phyloP scores from a whole-genome alignment of 2,797 vertebrate genomes.

The Enteromius paludinosus region DNA sequence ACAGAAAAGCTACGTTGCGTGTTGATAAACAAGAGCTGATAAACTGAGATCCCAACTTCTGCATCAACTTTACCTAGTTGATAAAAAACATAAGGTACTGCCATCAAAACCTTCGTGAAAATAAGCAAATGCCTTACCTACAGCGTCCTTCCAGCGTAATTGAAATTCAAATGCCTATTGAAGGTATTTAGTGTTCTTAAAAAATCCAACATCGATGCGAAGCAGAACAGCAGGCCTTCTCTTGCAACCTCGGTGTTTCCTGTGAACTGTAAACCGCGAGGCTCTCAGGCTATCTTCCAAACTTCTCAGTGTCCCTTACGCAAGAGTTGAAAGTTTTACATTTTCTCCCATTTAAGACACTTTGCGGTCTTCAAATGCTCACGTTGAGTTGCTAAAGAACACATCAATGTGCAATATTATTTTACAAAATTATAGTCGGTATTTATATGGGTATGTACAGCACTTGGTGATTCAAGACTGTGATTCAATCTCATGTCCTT shows the following conservation, averaged over 20 bases:
- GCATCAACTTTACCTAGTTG: constrained; percentile 54
- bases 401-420: constrained; percentile 77
- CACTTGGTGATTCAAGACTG: constrained; percentile 82
- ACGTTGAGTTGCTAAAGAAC: constrained; percentile 67
- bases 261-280: constrained; percentile 80
- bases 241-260: constrained; percentile 90
- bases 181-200: constrained; percentile 66
- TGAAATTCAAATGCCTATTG: constrained; percentile 65
- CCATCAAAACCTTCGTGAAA: constrained; percentile 31
- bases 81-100: constrained; percentile 48
- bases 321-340: constrained; percentile 80
- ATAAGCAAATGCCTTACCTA: constrained; percentile 75
- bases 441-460: constrained; percentile 81
- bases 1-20: neutral
- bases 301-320: constrained; percentile 80
- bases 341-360: constrained; percentile 72
- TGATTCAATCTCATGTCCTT: constrained; percentile 81
- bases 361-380: constrained; percentile 76
- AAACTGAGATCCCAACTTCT: constrained; percentile 55
- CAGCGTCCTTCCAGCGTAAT: constrained; percentile 76
- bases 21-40: constrained; percentile 35
- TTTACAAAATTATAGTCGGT: constrained; percentile 77
- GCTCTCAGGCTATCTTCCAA: constrained; percentile 78
- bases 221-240: constrained; percentile 83
- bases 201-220: constrained; percentile 81